Conservation (phyloP, 2,888 invertebrate species). For the Drosophila nigricruria region DNA sequence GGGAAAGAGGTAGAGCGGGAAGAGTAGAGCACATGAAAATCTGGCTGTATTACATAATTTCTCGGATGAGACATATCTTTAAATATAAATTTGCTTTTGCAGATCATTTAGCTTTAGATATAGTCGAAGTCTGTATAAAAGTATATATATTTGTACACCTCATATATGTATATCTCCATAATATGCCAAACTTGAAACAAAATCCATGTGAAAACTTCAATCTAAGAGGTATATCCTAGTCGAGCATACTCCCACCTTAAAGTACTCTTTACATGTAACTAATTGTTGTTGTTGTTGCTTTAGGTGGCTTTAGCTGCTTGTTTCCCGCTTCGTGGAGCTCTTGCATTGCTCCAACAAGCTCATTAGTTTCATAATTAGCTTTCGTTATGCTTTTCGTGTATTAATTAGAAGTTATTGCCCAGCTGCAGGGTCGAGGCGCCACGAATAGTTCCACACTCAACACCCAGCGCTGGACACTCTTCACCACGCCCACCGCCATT, state of each 20-base stretch:
- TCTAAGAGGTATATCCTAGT: background rate
- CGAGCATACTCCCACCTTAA: background rate
- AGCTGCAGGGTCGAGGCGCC: constrained; percentile 66
- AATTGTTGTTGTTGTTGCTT: constrained; percentile 29
- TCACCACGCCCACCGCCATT: constrained; percentile 14
- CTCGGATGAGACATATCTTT: background rate
- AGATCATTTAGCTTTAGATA: background rate
- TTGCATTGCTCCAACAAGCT: constrained; percentile 77
- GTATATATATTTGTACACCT: background rate
- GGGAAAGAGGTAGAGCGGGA: background rate
- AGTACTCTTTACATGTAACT: constrained; percentile 5
- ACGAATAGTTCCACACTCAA: constrained; percentile 57
- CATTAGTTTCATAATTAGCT: constrained; percentile 81
- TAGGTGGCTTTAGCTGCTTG: constrained; percentile 27
- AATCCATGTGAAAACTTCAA: background rate
- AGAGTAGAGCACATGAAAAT: background rate
- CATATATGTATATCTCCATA: background rate
- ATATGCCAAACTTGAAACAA: background rate
- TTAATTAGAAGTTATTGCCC: constrained; percentile 78
- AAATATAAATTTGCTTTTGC: background rate
- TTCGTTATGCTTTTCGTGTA: constrained; percentile 82
- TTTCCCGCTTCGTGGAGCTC: constrained; percentile 31
- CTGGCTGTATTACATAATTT: background rate
- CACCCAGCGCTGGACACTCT: constrained; percentile 46
- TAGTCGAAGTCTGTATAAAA: background rate